Evolutionary conservation across 2,888 invertebrate genomes (phyloP).

Genomic region (Uloborus plumipes): DNA sequence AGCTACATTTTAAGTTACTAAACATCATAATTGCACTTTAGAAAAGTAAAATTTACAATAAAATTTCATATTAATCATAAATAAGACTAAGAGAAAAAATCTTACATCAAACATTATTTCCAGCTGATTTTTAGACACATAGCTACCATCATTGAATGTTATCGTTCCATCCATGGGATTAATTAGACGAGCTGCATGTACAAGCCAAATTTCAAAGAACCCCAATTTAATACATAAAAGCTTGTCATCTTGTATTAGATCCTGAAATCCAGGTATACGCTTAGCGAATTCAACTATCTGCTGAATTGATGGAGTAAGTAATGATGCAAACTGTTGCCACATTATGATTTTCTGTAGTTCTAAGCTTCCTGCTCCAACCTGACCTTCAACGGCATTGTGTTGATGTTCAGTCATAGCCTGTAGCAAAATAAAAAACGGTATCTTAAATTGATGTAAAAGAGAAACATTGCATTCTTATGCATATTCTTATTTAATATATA

Average conservation of each 20-base stretch:
- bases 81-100: constrained; percentile 66
- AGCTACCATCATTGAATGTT: constrained; percentile 91
- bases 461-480: too few species aligned
- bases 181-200: constrained; percentile 86
- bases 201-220: constrained; percentile 96
- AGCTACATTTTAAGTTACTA: too few species aligned
- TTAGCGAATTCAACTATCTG: constrained; percentile 90
- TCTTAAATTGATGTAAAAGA: not conserved
- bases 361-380: constrained; percentile 68
- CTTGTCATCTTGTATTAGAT: constrained; percentile 94
- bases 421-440: not conserved
- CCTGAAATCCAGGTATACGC: constrained; percentile 89
- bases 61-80: not conserved
- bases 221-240: constrained; percentile 95
- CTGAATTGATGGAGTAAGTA: constrained; percentile 91
- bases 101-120: constrained; percentile 89
- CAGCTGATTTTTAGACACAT: constrained; percentile 85
- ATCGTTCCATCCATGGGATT: constrained; percentile 79
- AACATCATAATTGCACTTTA: too few species aligned
- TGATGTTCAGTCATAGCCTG: constrained; percentile 67
- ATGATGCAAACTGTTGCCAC: constrained; percentile 90
- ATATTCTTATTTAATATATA: too few species aligned
- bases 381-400: constrained; percentile 35
- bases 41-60: too few species aligned
- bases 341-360: constrained; percentile 84